Conservation (phyloP, 37 sponge, comb jelly and placozoan genomes). For the Crambe crambe region DNA sequence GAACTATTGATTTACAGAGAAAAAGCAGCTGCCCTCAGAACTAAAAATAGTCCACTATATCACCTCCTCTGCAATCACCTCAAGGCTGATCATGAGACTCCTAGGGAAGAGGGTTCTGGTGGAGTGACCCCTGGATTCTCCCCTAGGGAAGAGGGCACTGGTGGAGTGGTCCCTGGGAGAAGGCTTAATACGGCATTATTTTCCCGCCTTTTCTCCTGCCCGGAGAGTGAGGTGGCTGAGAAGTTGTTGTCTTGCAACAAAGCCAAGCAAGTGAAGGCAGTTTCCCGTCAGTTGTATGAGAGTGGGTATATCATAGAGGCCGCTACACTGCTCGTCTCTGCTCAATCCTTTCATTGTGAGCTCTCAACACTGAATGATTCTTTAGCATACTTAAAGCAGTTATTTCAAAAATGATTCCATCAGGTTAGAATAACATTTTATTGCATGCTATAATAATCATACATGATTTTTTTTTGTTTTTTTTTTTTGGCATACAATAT, state of each 20-base stretch:
- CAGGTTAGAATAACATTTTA: no score
- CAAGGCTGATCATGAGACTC: background rate
- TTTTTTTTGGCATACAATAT: no score
- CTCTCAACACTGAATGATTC: background rate
- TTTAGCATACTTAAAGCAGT: background rate
- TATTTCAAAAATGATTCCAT: background rate
- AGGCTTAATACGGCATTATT: no score
- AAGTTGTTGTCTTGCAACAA: constrained; percentile 12
- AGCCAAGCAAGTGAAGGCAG: constrained; percentile 12
- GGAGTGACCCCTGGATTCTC: no score
- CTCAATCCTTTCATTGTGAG: background rate
- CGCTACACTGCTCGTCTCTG: constrained; percentile 29
- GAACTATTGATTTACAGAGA: constrained; percentile 27
- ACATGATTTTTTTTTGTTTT: no score
- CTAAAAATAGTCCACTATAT: constrained; percentile 16
- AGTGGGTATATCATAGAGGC: constrained; percentile 51
- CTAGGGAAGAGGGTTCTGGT: no score
- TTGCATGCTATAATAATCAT: no score
- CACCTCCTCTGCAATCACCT: constrained; percentile 14
- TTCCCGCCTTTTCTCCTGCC: constrained; percentile 39
- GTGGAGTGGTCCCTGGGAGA: no score
- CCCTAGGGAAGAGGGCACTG: no score
- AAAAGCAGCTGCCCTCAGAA: background rate
- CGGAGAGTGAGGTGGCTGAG: constrained; percentile 19
- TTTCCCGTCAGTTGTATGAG: constrained; percentile 51